A percentile compares a stretch with the other conserved stretches of the same genome.
phyloP scores from a whole-genome alignment of 30 jellyfish, hydroid and myxozoan species.

The Sanderia malayensis region DNA sequence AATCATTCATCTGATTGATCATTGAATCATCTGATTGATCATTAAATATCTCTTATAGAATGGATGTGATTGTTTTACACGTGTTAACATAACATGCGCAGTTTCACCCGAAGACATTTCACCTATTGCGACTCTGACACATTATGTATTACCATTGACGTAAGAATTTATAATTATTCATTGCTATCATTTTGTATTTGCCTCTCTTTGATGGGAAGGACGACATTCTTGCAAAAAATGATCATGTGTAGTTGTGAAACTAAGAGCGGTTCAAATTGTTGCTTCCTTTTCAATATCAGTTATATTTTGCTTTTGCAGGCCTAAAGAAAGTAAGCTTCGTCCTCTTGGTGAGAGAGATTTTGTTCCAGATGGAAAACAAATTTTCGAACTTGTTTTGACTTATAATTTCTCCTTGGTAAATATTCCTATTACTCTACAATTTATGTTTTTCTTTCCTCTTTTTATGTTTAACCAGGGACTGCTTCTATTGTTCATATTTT shows the following conservation, averaged over 20 bases:
- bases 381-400: slow-evolving; percentile 56
- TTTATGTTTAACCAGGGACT: too few relatives aligned
- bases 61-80: slow-evolving; percentile 67
- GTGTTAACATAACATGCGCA: slow-evolving; percentile 50
- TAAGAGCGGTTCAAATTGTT: too few relatives aligned
- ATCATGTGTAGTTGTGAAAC: too few relatives aligned
- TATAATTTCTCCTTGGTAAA: slow-evolving; percentile 76
- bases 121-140: slow-evolving; percentile 84
- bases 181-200: too few relatives aligned
- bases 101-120: slow-evolving; percentile 57
- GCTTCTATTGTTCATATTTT: too few relatives aligned
- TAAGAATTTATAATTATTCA: slow-evolving; percentile 45
- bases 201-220: too few relatives aligned
- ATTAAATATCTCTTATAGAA: slow-evolving; percentile 25
- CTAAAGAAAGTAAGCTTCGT: slow-evolving; percentile 67
- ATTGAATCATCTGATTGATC: neutral
- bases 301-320: slow-evolving; percentile 48
- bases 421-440: neutral
- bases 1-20: too few relatives aligned
- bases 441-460: too few relatives aligned
- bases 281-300: neutral
- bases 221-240: too few relatives aligned
- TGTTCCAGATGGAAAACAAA: slow-evolving; percentile 69
- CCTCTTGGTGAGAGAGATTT: slow-evolving; percentile 87
- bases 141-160: slow-evolving; percentile 84